A percentile compares a stretch with the other conserved stretches of the same genome.
Evolutionary conservation across 1,140 invertebrate genomes (phyloP).

Genomic region (Drosophila micromelanica): DNA sequence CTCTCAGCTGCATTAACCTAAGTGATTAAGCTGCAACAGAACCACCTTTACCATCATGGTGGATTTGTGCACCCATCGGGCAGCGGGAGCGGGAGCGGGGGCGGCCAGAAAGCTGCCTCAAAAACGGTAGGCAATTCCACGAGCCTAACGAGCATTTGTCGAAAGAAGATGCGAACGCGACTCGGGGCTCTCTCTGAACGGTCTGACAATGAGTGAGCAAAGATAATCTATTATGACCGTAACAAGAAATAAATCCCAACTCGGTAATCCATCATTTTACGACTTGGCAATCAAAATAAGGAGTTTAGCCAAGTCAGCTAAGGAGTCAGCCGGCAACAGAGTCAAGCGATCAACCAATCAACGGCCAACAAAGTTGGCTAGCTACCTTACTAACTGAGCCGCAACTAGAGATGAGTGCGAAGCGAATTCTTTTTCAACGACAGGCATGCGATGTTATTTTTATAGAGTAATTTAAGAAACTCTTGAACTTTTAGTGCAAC

Average conservation of each 20-base stretch:
- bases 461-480: no score
- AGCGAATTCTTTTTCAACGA: neutral
- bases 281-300: constrained; percentile 78
- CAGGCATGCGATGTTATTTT: neutral
- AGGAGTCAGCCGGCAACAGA: constrained; percentile 10
- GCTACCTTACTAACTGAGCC: constrained; percentile 4
- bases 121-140: constrained; percentile 50
- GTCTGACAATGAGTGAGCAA: constrained; percentile 76
- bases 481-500: no score
- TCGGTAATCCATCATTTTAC: constrained; percentile 81
- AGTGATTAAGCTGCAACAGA: constrained; percentile 38
- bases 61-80: constrained; percentile 2
- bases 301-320: constrained; percentile 70
- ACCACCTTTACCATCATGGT: constrained; percentile 18
- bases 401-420: constrained; percentile 7
- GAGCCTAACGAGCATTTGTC: constrained; percentile 62
- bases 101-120: constrained; percentile 26
- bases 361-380: constrained; percentile 46
- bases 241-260: constrained; percentile 79
- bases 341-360: constrained; percentile 56
- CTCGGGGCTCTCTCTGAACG: constrained; percentile 22
- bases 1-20: neutral
- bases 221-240: constrained; percentile 81
- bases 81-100: neutral
- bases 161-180: constrained; percentile 38